Percentiles rank a stretch among this genome's conserved stretches.
Conservation (phyloP, 2,888 invertebrate genomes). For the Aphidoletes aphidimyza region DNA sequence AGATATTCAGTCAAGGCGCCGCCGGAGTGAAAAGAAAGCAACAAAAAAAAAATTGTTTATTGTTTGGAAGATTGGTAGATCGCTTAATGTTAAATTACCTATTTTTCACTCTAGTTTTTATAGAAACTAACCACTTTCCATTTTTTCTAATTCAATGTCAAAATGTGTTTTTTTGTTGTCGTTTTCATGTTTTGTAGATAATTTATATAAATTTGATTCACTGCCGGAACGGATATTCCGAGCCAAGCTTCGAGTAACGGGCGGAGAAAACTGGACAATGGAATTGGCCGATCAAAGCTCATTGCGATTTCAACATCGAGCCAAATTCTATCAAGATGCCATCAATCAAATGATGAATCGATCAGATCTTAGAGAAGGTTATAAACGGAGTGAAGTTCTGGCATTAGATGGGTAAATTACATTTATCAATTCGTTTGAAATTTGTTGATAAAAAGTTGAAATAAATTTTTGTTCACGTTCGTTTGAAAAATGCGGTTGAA, state of each 20-base stretch:
- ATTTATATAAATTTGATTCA: constrained; percentile 69
- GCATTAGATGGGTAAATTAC: constrained; percentile 83
- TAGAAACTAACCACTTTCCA: constrained; percentile 9
- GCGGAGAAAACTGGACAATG: constrained; percentile 76
- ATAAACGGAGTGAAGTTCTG: constrained; percentile 81
- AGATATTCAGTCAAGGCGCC: background rate
- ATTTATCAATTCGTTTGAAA: constrained; percentile 50
- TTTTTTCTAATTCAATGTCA: constrained; percentile 36
- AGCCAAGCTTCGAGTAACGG: constrained; percentile 79
- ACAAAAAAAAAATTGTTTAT: constrained; percentile 53
- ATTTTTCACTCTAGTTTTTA: background rate
- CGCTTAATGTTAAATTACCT: background rate
- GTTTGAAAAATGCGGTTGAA: too few relatives aligned
- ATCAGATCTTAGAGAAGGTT: constrained; percentile 80
- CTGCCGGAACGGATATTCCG: constrained; percentile 84
- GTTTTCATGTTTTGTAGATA: constrained; percentile 60
- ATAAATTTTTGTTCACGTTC: too few relatives aligned
- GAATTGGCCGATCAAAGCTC: constrained; percentile 76
- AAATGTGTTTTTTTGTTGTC: background rate
- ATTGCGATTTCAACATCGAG: constrained; percentile 76
- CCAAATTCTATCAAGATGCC: constrained; percentile 79
- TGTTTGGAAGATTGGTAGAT: constrained; percentile 47
- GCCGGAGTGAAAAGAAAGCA: background rate
- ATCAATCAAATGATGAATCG: constrained; percentile 79
- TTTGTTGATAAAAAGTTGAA: too few relatives aligned